These are phyloP conservation scores for Oplegnathus fasciatus DNA, from an alignment of 2,113 vertebrate genomes.

Conservation along the genomic window DNA sequence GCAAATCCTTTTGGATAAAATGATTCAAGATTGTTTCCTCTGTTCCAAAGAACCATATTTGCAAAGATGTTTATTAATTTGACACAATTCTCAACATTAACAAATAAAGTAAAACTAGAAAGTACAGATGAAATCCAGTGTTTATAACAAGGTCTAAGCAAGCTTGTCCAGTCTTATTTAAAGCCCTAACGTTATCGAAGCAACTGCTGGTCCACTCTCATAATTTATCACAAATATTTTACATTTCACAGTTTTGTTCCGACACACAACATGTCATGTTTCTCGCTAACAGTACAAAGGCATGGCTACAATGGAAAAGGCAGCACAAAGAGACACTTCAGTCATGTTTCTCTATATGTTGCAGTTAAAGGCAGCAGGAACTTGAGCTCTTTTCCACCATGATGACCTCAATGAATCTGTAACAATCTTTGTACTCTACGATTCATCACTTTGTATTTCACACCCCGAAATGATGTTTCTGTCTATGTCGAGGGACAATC, in stretches of 20 bases:
- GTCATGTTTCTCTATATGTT: slow-evolving; percentile 37
- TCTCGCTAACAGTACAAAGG: slow-evolving; percentile 57
- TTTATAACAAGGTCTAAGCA: neutral
- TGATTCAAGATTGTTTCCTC: neutral
- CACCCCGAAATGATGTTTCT: neutral
- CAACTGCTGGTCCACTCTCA: neutral
- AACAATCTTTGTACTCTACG: neutral
- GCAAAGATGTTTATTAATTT: no score
- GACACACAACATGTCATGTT: slow-evolving; percentile 17
- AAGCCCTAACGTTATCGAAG: slow-evolving; percentile 11
- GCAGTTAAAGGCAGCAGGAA: slow-evolving; percentile 62
- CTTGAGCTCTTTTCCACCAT: slow-evolving; percentile 22
- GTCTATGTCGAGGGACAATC: neutral
- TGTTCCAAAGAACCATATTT: neutral
- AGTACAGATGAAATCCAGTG: neutral
- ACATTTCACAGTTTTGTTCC: slow-evolving; percentile 61
- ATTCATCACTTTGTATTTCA: slow-evolving; percentile 35
- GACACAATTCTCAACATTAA: neutral
- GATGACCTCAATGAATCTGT: neutral
- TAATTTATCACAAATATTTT: slow-evolving; percentile 36
- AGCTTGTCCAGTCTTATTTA: neutral
- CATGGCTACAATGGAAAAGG: slow-evolving; percentile 54
- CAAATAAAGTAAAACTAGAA: neutral
- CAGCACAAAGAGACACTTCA: slow-evolving; percentile 50
- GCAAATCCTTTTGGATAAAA: neutral